Conservation (phyloP, 2,797 vertebrate genomes). For the Anomalospiza imberbis region DNA sequence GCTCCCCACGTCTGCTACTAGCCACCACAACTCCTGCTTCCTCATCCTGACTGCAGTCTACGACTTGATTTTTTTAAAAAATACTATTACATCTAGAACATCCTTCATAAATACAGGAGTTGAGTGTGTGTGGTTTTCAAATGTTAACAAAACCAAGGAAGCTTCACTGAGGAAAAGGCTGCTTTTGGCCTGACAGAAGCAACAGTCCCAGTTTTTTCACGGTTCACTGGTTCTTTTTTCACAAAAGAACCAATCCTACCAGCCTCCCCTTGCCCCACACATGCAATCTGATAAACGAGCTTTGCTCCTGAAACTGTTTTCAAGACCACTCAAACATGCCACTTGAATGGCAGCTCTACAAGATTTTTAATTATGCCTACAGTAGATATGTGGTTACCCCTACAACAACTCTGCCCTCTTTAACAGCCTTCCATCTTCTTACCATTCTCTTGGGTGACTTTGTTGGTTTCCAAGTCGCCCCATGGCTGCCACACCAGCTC, state of each 20-base stretch:
- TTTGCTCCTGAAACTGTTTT: not conserved
- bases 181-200: not conserved
- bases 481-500: slow-evolving; percentile 89
- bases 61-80: not conserved
- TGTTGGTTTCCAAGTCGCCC: slow-evolving; percentile 77
- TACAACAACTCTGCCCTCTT: not conserved
- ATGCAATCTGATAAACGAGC: not conserved
- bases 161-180: not conserved
- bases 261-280: not conserved
- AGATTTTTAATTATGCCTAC: not conserved
- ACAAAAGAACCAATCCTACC: not conserved
- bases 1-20: not conserved
- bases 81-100: not conserved
- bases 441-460: slow-evolving; percentile 82
- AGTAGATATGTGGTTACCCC: not conserved
- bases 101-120: not conserved
- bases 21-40: not conserved
- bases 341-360: not conserved
- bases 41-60: not conserved
- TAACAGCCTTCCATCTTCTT: slow-evolving; percentile 4
- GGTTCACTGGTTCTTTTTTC: too few species aligned
- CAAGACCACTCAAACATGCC: not conserved
- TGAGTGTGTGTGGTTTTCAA: not conserved
- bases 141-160: not conserved
- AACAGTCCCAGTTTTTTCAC: not conserved